Conservation (phyloP, 2,888 invertebrate species). For the Heteropelma amictum region DNA sequence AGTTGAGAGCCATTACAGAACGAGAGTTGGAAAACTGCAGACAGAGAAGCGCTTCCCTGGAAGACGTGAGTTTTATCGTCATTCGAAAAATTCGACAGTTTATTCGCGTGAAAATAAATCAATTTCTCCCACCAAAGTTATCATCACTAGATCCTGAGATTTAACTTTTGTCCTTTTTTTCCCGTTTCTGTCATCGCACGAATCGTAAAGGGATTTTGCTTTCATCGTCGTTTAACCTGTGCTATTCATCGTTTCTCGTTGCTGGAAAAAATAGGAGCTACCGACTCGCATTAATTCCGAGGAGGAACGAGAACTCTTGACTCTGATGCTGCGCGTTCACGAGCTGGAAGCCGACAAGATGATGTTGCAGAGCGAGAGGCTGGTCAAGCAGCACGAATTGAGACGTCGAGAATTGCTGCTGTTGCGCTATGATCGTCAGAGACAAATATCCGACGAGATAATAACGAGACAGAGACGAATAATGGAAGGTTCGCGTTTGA, state of each 20-base stretch:
- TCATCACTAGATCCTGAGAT: background rate
- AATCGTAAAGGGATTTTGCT: too few species aligned
- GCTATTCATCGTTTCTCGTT: too few species aligned
- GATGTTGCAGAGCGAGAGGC: conserved; percentile 91
- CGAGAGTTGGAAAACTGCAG: conserved; percentile 89
- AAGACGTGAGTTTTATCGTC: conserved; percentile 83
- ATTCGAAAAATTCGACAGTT: background rate
- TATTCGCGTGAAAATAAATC: background rate
- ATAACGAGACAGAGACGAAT: conserved; percentile 92
- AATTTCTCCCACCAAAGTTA: too few species aligned
- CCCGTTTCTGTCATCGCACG: too few species aligned
- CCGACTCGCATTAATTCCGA: conserved; percentile 91
- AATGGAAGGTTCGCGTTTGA: conserved; percentile 84
- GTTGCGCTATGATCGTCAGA: conserved; percentile 89
- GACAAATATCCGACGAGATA: conserved; percentile 93
- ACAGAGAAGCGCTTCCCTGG: conserved; percentile 87
- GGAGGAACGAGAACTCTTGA: conserved; percentile 93
- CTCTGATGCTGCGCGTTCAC: conserved; percentile 93
- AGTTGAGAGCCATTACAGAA: conserved; percentile 87
- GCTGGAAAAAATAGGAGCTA: conserved; percentile 82
- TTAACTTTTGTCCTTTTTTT: background rate
- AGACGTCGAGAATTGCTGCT: conserved; percentile 90
- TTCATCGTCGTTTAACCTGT: too few species aligned
- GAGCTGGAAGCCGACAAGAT: conserved; percentile 96
- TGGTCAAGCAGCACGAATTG: conserved; percentile 92